Evolutionary conservation across 2,113 vertebrate species (phyloP), one percentile per base, ranked within the genome.

Genomic region (Paradisaea rubra): DNA sequence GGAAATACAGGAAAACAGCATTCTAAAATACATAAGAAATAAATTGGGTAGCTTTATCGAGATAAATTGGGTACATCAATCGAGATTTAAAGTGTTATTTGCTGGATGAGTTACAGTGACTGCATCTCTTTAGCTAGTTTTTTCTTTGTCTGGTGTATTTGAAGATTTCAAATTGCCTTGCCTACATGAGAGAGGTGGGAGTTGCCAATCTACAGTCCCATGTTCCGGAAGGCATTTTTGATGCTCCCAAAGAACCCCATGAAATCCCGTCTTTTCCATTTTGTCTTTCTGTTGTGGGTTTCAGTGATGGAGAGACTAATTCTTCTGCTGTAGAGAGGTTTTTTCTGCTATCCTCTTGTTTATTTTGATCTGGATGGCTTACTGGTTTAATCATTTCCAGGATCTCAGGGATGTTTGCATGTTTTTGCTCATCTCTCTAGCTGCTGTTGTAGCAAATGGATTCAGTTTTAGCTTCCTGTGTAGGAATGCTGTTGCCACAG

Each of bases 121-220:
- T 64, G 14, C 11, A 7, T 64, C 41, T 89, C 30, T 65, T 21
- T 15, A 79, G 31, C 18, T 89, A 3, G 7, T 80, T 79, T 49
- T 7, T 79, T 89, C 18, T 10, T 50, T 61, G 7, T 16, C 7
- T 49, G 16, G 4, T 73, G 13, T 53, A 16, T 44, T 44, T 39
- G 50, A 74, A 69, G 44, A 60, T 86, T 50, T 84, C 5, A 2
- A 3, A 3, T 65, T 89, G 30, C 21, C 7, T 39, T 85, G 16
- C 16, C 56, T 76, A 7, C 1, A 0, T 30, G 49, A 64, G 44
- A 33, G 7, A 44, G 19, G 4, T 60, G 27, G 10, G 39, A 72
- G 30, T 25, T 80, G 42, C 23, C 11, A 4, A 0, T 87, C 18
- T 79, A 47, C 18, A 47, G 33, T 57, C 22, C 8, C 3, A 0